Base-by-base conservation (phyloP, 2,797 vertebrate species). In the Hippopotamyrus pictus region DNA sequence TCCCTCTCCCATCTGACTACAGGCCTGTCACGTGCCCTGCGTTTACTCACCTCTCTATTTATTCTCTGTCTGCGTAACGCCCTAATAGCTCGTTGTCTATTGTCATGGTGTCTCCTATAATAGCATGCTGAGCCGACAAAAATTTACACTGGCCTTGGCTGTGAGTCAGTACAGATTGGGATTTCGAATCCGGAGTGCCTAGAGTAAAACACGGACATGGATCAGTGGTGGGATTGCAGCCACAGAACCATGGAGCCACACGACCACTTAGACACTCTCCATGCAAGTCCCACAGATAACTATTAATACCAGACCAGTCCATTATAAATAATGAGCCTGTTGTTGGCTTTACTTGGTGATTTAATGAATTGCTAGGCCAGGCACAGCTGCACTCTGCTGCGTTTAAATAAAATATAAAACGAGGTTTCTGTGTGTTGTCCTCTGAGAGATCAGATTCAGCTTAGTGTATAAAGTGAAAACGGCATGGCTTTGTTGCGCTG, bases 391-490 rank as follows among this genome's bases (percentile, higher is more conserved):
- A 59, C 51, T 19, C 51, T n/a, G 25, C 22, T 62, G 33, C 22
- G 22, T 59, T 7, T 54, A 62, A 59, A 89, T 54, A 44, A 50
- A 85, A 83, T 59, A 79, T 41, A 25, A 33, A 76, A 17, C 25
- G n/a, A 53, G 25, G 50, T 54, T 41, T 41, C 50, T 83, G 37
- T 8, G 9, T 59, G 50, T 57, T 14, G 51, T 25, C 25, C 33
- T 8, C 37, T 12, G 79, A 37, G 86, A 59, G 25, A 11, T 86
- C 50, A 51, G 37, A 37, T 54, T 88, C 69, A 88, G 48, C 22
- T 76, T 11, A 25, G 79, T n/a, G 46, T 84, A 29, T 89, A 44
- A 84, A 46, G 57, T 85, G 33, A 65, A 89, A 57, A 85, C 46
- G 41, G n/a, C 54, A 5, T 8, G 22, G 19, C 82, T 88, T 53